Conservation (phyloP, 2,888 invertebrate genomes). For the Artemia sinica region DNA sequence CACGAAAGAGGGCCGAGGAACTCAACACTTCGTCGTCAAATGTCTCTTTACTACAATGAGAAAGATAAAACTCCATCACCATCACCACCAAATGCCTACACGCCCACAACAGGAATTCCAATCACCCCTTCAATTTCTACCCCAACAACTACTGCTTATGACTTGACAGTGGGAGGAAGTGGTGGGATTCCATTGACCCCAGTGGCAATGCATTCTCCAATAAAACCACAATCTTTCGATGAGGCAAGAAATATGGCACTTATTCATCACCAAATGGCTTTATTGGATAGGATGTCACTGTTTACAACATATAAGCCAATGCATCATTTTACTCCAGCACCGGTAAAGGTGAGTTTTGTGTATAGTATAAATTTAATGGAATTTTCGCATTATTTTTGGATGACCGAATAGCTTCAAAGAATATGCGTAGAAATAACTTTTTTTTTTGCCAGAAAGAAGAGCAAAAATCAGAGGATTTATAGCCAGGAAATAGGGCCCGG, state of each 20-base stretch:
- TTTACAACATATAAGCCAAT: constrained; percentile 25
- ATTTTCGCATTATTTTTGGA: too few relatives aligned
- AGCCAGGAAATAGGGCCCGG: too few relatives aligned
- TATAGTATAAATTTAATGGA: too few relatives aligned
- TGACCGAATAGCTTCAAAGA: too few relatives aligned
- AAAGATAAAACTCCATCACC: constrained; percentile 19
- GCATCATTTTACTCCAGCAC: constrained; percentile 30
- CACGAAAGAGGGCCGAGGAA: constrained; percentile 93
- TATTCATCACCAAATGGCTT: constrained; percentile 21
- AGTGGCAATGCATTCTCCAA: constrained; percentile 15
- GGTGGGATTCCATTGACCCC: constrained; percentile 6
- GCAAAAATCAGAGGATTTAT: too few relatives aligned
- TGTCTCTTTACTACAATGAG: constrained; percentile 55
- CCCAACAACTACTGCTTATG: constrained; percentile 18
- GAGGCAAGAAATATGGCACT: constrained; percentile 7
- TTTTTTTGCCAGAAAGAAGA: too few relatives aligned
- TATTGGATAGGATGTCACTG: constrained; percentile 29
- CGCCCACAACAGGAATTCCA: constrained; percentile 17
- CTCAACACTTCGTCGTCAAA: constrained; percentile 80
- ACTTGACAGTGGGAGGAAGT: constrained; percentile 12
- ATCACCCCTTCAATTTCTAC: constrained; percentile 23
- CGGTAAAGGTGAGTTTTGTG: constrained; percentile 33
- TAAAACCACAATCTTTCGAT: constrained; percentile 12
- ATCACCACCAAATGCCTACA: constrained; percentile 21
- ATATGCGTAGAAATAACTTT: too few relatives aligned